Evolutionary conservation across 2,113 vertebrate genomes (phyloP).

Genomic region (Carlito syrichta): DNA sequence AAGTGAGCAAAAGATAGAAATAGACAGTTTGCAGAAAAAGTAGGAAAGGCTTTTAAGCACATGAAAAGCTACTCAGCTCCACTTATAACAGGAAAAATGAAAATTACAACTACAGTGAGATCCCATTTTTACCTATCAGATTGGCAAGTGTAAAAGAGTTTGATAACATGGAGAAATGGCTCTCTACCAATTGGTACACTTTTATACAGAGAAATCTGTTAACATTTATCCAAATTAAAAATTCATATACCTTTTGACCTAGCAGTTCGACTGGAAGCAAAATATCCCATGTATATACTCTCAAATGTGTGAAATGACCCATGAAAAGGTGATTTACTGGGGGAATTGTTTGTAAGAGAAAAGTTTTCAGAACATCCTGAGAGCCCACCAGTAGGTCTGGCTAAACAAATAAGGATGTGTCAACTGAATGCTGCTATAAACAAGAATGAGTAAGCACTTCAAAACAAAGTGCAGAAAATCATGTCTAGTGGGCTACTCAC

Average conservation of each 20-base stretch:
- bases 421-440: not conserved
- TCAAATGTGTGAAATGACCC: not conserved
- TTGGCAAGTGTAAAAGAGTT: not conserved
- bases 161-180: not conserved
- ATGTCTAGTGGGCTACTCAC: not conserved
- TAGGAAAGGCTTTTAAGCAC: not conserved
- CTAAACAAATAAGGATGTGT: not conserved
- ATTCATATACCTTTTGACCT: not conserved
- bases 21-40: not conserved
- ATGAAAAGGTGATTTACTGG: not conserved
- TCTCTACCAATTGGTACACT: not conserved
- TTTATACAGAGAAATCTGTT: not conserved
- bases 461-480: not conserved
- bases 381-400: not conserved
- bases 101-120: not conserved
- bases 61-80: not conserved
- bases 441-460: not conserved
- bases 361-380: not conserved
- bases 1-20: not conserved
- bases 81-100: not conserved
- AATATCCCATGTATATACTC: not conserved
- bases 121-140: conserved; percentile 30
- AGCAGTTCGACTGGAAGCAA: not conserved
- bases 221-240: not conserved
- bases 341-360: not conserved